Evolutionary conservation across 1,140 invertebrate genomes (phyloP).

Genomic region (Bombus confusus): DNA sequence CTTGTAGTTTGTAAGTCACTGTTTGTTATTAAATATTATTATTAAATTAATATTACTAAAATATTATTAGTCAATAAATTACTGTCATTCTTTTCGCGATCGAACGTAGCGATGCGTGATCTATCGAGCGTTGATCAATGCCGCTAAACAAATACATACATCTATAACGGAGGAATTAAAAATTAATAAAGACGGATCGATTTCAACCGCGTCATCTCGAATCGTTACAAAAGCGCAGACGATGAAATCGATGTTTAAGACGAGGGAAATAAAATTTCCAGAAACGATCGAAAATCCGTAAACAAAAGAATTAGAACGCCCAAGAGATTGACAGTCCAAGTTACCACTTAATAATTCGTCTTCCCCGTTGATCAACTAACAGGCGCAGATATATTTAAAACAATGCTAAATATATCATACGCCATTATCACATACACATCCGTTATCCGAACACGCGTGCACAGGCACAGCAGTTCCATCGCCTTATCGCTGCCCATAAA

Average conservation of each 20-base stretch:
- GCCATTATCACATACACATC: not conserved
- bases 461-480: not conserved
- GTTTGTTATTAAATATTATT: too few species aligned
- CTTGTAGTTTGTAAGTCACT: too few species aligned
- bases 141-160: too few species aligned
- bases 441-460: not conserved
- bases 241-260: too few species aligned
- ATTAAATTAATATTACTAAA: too few species aligned
- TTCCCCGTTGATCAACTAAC: not conserved
- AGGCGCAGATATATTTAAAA: not conserved
- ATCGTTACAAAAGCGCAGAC: too few species aligned
- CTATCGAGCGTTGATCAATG: too few species aligned
- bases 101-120: too few species aligned
- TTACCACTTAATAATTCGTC: not conserved
- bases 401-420: not conserved
- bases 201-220: too few species aligned
- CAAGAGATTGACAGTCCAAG: not conserved
- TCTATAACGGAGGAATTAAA: fast-evolving
- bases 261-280: not conserved
- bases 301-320: not conserved
- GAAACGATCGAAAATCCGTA: not conserved
- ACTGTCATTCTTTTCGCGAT: too few species aligned
- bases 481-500: not conserved
- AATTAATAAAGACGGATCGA: too few species aligned
- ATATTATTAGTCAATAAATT: too few species aligned